phyloP scores from a whole-genome alignment of 2,888 invertebrate species.

The Sclerodermus sp. region DNA sequence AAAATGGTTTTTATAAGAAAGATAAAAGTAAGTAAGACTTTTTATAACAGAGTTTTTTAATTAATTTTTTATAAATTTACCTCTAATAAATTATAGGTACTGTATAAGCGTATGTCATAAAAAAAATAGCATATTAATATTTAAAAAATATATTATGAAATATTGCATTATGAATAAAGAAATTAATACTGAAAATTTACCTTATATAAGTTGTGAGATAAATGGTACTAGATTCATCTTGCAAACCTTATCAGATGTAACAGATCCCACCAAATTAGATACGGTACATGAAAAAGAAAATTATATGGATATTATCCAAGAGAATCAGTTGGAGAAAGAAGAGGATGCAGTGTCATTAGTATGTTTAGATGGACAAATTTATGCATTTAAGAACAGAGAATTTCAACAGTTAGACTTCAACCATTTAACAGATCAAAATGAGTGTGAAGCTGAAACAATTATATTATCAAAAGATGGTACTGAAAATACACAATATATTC shows the following conservation, averaged over 20 bases:
- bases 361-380: slow-evolving; percentile 45
- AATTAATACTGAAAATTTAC: slow-evolving; percentile 25
- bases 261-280: slow-evolving; percentile 23
- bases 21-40: too few relatives aligned
- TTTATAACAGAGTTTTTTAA: too few relatives aligned
- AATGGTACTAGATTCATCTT: slow-evolving; percentile 45
- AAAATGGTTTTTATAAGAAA: too few relatives aligned
- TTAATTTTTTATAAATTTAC: too few relatives aligned
- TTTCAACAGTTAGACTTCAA: slow-evolving; percentile 38
- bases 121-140: too few relatives aligned
- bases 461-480: slow-evolving; percentile 29
- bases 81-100: too few relatives aligned
- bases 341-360: slow-evolving; percentile 41
- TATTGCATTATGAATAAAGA: slow-evolving; percentile 33
- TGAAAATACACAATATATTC: slow-evolving; percentile 21
- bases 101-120: too few relatives aligned
- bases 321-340: slow-evolving; percentile 21
- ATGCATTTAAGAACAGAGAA: slow-evolving; percentile 41
- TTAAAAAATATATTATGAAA: too few relatives aligned
- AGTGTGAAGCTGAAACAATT: slow-evolving; percentile 23
- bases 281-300: slow-evolving; percentile 22
- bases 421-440: slow-evolving; percentile 29
- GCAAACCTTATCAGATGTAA: slow-evolving; percentile 29
- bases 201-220: slow-evolving; percentile 45
- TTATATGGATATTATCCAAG: slow-evolving; percentile 20